phyloP scores from a whole-genome alignment of 2,797 vertebrate genomes.

The Tapirus indicus region DNA sequence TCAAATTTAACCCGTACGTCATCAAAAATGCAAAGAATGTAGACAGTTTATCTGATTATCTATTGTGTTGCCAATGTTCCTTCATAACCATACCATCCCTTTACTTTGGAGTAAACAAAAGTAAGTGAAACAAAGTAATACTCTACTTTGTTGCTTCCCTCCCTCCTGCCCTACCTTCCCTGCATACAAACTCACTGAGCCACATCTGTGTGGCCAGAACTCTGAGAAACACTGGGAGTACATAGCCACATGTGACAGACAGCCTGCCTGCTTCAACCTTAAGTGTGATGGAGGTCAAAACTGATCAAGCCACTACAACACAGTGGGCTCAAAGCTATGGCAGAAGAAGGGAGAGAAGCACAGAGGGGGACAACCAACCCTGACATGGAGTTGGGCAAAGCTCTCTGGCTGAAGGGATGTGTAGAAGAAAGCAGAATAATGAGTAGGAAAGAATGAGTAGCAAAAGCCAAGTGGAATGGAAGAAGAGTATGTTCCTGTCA shows the following conservation, averaged over 20 bases:
- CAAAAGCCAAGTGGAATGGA: not conserved
- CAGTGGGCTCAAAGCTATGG: fast-evolving
- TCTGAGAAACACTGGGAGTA: not conserved
- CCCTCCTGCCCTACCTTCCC: not conserved
- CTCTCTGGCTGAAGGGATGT: not conserved
- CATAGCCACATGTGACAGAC: fast-evolving
- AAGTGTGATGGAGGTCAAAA: too few relatives aligned
- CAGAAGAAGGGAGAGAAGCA: fast-evolving
- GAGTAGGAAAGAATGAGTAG: not conserved
- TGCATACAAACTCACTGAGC: too few relatives aligned
- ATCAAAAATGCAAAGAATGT: fast-evolving
- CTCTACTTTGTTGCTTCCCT: not conserved
- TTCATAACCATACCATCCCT: too few relatives aligned
- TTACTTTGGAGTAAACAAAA: not conserved
- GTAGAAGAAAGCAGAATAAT: not conserved
- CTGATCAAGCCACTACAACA: too few relatives aligned
- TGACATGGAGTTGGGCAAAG: not conserved
- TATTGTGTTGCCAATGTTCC: not conserved
- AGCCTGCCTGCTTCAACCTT: not conserved
- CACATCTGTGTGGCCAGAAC: fast-evolving
- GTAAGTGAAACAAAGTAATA: not conserved
- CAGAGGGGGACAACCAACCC: fast-evolving
- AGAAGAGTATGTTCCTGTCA: not conserved
- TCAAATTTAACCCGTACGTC: fast-evolving
- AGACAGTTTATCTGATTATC: not conserved